Percentiles rank a stretch among this genome's conserved stretches.
Evolutionary conservation across 2,113 vertebrate species (phyloP).

Genomic region (Dinomys branickii): DNA sequence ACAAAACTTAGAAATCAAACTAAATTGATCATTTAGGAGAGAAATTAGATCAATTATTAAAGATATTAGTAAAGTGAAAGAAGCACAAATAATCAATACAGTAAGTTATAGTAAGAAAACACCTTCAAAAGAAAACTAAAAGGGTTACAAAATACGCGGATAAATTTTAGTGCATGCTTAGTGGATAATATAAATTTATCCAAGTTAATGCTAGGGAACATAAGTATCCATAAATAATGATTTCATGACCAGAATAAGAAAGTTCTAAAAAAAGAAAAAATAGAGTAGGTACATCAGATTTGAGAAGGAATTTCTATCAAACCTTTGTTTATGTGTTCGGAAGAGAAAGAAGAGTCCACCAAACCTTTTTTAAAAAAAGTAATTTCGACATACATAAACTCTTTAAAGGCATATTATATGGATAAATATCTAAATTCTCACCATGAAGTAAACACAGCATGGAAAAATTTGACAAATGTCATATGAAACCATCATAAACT

Average conservation of each 20-base stretch:
- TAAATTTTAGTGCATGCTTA: neutral
- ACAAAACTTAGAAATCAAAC: neutral
- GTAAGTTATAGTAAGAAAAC: neutral
- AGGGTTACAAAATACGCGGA: neutral
- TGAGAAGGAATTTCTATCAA: neutral
- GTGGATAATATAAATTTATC: neutral
- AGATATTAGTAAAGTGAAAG: neutral
- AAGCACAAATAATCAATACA: neutral
- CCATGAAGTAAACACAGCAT: neutral
- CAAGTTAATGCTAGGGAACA: neutral
- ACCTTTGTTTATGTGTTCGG: neutral
- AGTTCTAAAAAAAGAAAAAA: neutral
- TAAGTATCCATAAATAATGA: neutral
- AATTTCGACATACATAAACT: neutral
- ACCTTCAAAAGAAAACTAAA: neutral
- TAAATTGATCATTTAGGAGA: neutral
- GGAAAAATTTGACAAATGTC: neutral
- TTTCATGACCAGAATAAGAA: neutral
- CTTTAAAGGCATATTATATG: neutral
- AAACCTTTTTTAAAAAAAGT: neutral
- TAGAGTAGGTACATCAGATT: neutral
- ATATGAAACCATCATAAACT: neutral
- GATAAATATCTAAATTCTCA: neutral
- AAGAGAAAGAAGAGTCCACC: neutral
- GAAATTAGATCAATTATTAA: neutral